Conservation (phyloP, 1,140 invertebrate species). For the Holcopasites calliopsidis region DNA sequence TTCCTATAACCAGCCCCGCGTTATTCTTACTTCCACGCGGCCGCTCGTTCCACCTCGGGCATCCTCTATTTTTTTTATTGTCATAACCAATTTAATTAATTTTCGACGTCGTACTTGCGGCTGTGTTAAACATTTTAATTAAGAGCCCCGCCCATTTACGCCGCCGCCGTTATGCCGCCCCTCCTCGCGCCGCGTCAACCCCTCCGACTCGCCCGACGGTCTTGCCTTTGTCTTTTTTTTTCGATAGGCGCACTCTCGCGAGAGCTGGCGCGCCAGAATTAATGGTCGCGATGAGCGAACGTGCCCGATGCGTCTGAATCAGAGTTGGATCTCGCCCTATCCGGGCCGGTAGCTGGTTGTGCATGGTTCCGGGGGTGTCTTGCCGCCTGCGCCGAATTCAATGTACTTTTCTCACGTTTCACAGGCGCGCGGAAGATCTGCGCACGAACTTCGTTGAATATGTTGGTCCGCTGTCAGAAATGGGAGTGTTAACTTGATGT, state of each 20-base stretch:
- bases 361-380: too few species aligned
- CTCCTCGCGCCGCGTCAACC: neutral
- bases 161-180: conserved; percentile 24
- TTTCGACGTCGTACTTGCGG: conserved; percentile 63
- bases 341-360: too few species aligned
- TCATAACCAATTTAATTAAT: conserved; percentile 69
- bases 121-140: conserved; percentile 68
- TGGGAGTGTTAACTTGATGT: too few species aligned
- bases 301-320: neutral
- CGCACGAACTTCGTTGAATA: too few species aligned
- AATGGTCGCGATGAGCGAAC: neutral
- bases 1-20: neutral
- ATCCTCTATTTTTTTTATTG: conserved; percentile 65
- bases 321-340: too few species aligned
- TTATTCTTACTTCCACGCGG: neutral
- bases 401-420: too few species aligned
- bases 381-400: too few species aligned
- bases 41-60: conserved; percentile 12
- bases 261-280: neutral
- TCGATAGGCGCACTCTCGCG: neutral
- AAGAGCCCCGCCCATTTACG: conserved; percentile 63
- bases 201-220: neutral
- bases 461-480: too few species aligned
- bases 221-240: conserved; percentile 31
- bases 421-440: too few species aligned